These are phyloP conservation scores for Chorisops tibialis DNA, from an alignment of 2,888 invertebrate genomes.

Conservation along the genomic window DNA sequence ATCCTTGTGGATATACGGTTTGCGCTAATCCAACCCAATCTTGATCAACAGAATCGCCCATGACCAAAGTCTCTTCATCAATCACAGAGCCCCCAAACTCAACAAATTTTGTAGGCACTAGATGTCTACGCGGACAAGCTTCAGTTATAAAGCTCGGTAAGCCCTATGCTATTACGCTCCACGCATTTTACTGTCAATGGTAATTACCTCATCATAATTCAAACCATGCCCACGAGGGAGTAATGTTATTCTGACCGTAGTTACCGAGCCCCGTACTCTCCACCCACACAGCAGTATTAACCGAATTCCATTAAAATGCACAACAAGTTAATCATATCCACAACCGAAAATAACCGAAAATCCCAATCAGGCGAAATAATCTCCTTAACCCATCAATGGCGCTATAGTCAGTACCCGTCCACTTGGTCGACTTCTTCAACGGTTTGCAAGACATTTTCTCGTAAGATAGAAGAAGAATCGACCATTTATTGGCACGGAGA, in stretches of 20 bases:
- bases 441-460: not conserved
- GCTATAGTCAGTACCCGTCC: not conserved
- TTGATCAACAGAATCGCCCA: too few relatives aligned
- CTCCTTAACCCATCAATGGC: constrained; percentile 33
- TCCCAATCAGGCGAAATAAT: constrained; percentile 35
- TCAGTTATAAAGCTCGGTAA: not conserved
- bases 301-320: constrained; percentile 34
- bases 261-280: not conserved
- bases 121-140: too few relatives aligned
- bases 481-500: constrained; percentile 4
- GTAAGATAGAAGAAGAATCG: not conserved
- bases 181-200: constrained; percentile 27
- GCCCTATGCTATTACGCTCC: constrained; percentile 5
- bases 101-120: not conserved
- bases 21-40: too few relatives aligned
- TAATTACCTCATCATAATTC: constrained; percentile 35
- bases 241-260: constrained; percentile 28
- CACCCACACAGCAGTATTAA: constrained; percentile 20
- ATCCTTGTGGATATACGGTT: too few relatives aligned
- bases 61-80: not conserved
- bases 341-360: constrained; percentile 32
- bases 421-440: not conserved
- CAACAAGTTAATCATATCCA: constrained; percentile 35
- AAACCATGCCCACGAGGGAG: constrained; percentile 26
- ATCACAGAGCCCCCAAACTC: not conserved